Conservation (phyloP, 2,113 vertebrate species). For the Phoxinus phoxinus region DNA sequence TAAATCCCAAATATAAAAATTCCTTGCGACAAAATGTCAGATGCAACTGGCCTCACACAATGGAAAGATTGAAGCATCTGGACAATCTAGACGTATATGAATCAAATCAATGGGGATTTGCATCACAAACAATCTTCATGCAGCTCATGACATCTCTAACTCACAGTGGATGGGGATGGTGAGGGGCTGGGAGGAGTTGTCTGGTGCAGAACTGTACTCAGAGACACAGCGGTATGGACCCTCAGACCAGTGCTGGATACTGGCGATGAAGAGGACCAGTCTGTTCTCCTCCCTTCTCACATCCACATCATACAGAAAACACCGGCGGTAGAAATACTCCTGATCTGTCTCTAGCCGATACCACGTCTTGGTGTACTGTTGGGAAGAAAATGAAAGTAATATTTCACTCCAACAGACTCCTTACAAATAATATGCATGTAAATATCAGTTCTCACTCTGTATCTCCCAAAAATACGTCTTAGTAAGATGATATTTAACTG, state of each 20-base stretch:
- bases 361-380: constrained; percentile 66
- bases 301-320: constrained; percentile 52
- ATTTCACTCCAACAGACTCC: not conserved
- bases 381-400: not conserved
- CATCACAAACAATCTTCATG: not conserved
- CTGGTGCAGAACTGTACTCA: constrained; percentile 55
- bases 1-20: constrained; percentile 38
- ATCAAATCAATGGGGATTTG: constrained; percentile 6
- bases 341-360: constrained; percentile 41
- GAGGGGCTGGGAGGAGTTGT: constrained; percentile 65
- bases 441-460: not conserved
- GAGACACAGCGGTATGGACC: constrained; percentile 72
- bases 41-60: not conserved
- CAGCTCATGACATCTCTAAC: constrained; percentile 54
- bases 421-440: not conserved
- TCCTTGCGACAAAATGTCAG: constrained; percentile 21
- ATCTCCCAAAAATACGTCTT: not conserved
- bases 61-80: not conserved
- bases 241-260: constrained; percentile 45
- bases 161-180: constrained; percentile 75
- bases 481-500: not conserved
- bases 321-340: constrained; percentile 48
- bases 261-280: constrained; percentile 54
- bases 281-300: constrained; percentile 48
- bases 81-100: constrained; percentile 7